phyloP scores from a whole-genome alignment of 1,140 invertebrate species.

The Goniozus legneri region DNA sequence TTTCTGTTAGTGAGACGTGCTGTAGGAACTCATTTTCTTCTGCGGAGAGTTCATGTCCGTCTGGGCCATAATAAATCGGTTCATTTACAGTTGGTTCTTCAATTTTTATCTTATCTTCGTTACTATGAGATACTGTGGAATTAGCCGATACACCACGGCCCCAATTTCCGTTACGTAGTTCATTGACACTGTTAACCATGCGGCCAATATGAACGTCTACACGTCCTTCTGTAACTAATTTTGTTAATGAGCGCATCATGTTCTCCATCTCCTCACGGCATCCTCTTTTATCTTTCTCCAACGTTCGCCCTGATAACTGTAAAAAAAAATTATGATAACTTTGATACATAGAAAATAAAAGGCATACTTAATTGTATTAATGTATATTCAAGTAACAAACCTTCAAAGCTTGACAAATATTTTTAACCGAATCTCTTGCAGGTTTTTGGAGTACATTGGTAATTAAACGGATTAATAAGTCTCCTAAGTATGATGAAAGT shows the following conservation, averaged over 20 bases:
- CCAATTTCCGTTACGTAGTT: constrained; percentile 46
- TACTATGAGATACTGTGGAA: not conserved
- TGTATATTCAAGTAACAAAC: constrained; percentile 17
- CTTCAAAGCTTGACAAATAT: constrained; percentile 54
- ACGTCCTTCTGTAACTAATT: constrained; percentile 42
- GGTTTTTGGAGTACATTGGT: constrained; percentile 42
- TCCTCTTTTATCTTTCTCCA: constrained; percentile 41
- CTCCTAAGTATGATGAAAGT: constrained; percentile 36
- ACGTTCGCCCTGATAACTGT: constrained; percentile 45
- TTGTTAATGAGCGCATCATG: constrained; percentile 45
- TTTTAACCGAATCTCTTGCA: constrained; percentile 47
- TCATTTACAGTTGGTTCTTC: constrained; percentile 12
- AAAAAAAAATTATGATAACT: not conserved
- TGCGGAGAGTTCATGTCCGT: constrained; percentile 44
- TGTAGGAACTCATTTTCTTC: constrained; percentile 49
- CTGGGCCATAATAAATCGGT: constrained; percentile 49
- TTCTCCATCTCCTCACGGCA: constrained; percentile 45
- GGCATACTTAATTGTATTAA: not conserved
- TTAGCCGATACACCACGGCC: constrained; percentile 16
- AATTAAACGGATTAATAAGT: constrained; percentile 43
- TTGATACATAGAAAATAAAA: not conserved
- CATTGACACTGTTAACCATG: constrained; percentile 45
- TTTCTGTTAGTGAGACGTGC: no score
- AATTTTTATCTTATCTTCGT: not conserved
- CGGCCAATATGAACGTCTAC: constrained; percentile 40